phyloP scores from a whole-genome alignment of 2,113 vertebrate genomes.

The Lonchura striata region DNA sequence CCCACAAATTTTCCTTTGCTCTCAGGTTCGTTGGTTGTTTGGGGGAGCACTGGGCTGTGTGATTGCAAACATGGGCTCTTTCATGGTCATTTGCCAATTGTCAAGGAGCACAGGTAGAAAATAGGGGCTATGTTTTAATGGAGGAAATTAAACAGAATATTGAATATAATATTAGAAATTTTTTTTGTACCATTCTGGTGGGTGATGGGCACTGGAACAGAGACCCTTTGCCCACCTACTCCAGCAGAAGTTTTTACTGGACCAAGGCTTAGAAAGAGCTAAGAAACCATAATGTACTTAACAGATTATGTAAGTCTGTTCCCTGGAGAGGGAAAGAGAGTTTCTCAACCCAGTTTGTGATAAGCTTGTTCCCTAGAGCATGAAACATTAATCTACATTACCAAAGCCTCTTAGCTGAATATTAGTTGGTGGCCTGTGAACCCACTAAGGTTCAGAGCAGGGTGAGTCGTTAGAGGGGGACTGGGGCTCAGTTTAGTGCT shows the following conservation, averaged over 20 bases:
- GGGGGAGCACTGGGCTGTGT: slow-evolving; percentile 2
- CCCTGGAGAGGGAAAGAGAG: neutral
- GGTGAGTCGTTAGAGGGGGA: neutral
- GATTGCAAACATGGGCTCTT: neutral
- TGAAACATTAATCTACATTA: slow-evolving; percentile 60
- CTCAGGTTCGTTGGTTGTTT: neutral
- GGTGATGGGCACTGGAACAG: neutral
- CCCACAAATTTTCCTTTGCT: neutral
- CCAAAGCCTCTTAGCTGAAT: slow-evolving; percentile 53
- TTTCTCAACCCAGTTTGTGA: slow-evolving; percentile 34
- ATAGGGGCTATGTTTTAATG: neutral
- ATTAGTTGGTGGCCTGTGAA: neutral
- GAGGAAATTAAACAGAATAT: neutral
- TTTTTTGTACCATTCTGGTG: neutral
- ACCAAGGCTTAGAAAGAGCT: neutral
- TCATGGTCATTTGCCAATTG: neutral
- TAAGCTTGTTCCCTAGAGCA: slow-evolving; percentile 56
- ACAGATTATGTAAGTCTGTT: neutral
- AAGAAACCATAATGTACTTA: slow-evolving; percentile 3
- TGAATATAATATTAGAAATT: no score
- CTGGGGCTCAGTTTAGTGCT: neutral
- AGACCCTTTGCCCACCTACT: neutral
- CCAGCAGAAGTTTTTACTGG: neutral
- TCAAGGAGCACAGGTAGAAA: neutral
- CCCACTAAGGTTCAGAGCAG: neutral